Evolutionary conservation across 2,113 vertebrate species (phyloP).

Genomic region (Rhinoderma darwinii): DNA sequence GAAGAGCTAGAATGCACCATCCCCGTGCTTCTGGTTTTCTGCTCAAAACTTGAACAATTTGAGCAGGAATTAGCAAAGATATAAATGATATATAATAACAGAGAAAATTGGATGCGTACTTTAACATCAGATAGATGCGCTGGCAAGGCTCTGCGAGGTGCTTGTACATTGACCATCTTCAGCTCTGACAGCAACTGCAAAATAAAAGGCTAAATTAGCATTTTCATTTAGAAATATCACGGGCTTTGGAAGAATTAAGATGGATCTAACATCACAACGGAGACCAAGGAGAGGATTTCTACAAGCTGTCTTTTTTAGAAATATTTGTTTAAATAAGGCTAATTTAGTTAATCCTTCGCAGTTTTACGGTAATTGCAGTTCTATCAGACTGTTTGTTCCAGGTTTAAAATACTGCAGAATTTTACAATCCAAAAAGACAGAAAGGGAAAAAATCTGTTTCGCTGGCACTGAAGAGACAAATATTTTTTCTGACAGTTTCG

Average conservation of each 20-base stretch:
- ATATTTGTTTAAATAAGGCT: conserved; percentile 70
- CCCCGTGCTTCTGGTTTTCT: conserved; percentile 8
- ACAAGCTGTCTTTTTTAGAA: conserved; percentile 69
- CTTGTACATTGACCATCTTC: conserved; percentile 55
- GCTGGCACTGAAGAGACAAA: conserved; percentile 69
- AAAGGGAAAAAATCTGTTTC: conserved; percentile 50
- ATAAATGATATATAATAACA: conserved; percentile 51
- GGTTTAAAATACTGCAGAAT: conserved; percentile 67
- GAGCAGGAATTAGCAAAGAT: conserved; percentile 39
- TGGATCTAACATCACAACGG: conserved; percentile 67
- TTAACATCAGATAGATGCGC: conserved; percentile 38
- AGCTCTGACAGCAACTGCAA: conserved; percentile 68
- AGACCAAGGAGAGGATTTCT: conserved; percentile 65
- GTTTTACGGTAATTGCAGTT: conserved; percentile 66
- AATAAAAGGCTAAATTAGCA: conserved; percentile 64
- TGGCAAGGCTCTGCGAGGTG: conserved; percentile 29
- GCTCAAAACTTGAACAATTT: conserved; percentile 28
- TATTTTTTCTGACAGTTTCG: conserved; percentile 67
- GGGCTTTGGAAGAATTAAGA: conserved; percentile 67
- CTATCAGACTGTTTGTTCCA: conserved; percentile 69
- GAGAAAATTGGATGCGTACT: conserved; percentile 38
- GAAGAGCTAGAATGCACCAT: not conserved
- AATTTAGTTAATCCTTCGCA: conserved; percentile 66
- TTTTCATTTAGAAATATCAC: conserved; percentile 70
- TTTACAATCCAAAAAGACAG: conserved; percentile 51